Evolutionary conservation across 2,113 vertebrate genomes (phyloP), one percentile per base, ranked within the genome.

Genomic region (Trematomus loennbergii): DNA sequence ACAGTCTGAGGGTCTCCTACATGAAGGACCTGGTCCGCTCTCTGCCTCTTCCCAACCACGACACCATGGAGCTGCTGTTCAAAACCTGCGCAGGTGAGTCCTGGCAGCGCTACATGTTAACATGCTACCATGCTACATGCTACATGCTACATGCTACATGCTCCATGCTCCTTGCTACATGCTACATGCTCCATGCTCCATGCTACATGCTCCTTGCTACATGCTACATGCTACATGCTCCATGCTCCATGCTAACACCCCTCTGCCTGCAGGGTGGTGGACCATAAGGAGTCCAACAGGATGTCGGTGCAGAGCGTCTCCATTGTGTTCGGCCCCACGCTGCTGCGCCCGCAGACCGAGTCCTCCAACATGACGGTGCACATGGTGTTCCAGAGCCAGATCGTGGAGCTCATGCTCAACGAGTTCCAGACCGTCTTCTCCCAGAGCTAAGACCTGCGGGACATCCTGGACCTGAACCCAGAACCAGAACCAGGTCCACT

Each of bases 301-400:
- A 99, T 99, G 98, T 97, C 97, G 0, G 92, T 96, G 45, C 97
- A 99, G 91, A 97, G 96, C 25, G 2, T 97, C 4, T 97, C 97
- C 78, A 99, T 99, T 0, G 97, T 99, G 68, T 98, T 99, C 0
- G 97, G 98, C 3, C 98, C 98, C 64, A 99, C 98, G 0, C 86
- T 99, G 83, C 96, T 99, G 73, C 93, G 96, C 12, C 97, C 98
- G 0, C 95, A 96, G 62, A 89, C 75, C 0, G 97, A 98, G 91
- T 96, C 96, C 0, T 59, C 86, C 25, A 97, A 94, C 90, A 96
- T 98, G 94, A 96, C 97, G 9, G 84, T 98, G 91, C 94, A 97
- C 91, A 97, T 98, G 97, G 96, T 98, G 58, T 98, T 96, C 94
- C 98, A 99, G 95, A 99, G 97, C 92, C 97, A 98, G 92, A 96